phyloP scores from a whole-genome alignment of 2,888 invertebrate genomes.

The Zhuqinia jingwanae region DNA sequence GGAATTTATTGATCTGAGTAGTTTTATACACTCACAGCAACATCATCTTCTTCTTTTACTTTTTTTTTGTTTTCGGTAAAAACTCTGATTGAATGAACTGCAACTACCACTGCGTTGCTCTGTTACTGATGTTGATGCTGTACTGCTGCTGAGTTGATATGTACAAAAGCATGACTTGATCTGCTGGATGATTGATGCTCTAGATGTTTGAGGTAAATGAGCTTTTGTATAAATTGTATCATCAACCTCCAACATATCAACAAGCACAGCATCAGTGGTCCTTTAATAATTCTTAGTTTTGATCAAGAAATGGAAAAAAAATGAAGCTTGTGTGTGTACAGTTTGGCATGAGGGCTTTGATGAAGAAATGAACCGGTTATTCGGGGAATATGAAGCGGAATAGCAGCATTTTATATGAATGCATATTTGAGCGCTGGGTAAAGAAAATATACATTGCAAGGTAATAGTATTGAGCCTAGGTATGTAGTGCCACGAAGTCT shows the following conservation, averaged over 20 bases:
- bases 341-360: background rate
- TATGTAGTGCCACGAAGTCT: no score
- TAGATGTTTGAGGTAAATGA: conserved; percentile 7
- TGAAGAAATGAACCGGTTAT: conserved; percentile 8
- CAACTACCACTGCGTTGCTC: no score
- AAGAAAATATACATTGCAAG: no score
- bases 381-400: no score
- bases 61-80: background rate
- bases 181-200: conserved; percentile 38
- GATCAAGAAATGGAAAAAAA: conserved; percentile 3
- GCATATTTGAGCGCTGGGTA: no score
- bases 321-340: background rate
- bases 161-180: conserved; percentile 26
- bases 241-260: background rate
- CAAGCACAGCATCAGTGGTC: background rate
- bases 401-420: no score
- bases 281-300: conserved; percentile 44
- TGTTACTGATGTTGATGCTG: no score
- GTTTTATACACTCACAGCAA: no score
- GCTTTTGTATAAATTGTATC: no score
- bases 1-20: conserved; percentile 31
- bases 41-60: no score
- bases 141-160: background rate
- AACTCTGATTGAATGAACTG: background rate
- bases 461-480: no score